These are phyloP conservation scores for Hecatera dysodea DNA, from an alignment of 2,888 invertebrate genomes.

Conservation along the genomic window DNA sequence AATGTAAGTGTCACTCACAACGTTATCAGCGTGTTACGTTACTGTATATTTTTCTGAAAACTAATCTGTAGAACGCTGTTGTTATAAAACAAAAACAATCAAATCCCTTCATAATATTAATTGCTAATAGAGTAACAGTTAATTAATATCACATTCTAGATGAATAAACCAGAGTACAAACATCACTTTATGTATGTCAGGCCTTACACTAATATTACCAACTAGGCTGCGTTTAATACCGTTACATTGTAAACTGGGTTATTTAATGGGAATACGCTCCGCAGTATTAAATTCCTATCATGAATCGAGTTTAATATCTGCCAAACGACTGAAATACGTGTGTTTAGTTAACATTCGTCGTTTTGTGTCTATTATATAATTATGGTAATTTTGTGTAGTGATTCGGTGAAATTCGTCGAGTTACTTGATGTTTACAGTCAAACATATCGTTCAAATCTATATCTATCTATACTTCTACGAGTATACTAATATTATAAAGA, in stretches of 20 bases:
- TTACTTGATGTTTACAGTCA: neutral
- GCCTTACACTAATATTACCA: slow-evolving; percentile 14
- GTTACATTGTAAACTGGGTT: slow-evolving; percentile 24
- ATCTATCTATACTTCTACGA: no score
- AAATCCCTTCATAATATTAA: neutral
- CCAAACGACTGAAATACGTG: slow-evolving; percentile 31
- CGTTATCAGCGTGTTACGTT: no score
- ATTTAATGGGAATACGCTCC: slow-evolving; percentile 34
- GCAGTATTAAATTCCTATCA: slow-evolving; percentile 50
- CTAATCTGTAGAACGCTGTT: no score
- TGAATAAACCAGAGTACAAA: neutral
- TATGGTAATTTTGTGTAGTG: neutral
- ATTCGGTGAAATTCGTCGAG: neutral
- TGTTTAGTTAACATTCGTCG: slow-evolving; percentile 16
- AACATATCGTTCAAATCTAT: no score
- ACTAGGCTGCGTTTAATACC: slow-evolving; percentile 12
- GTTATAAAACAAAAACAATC: no score
- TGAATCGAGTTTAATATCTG: slow-evolving; percentile 43
- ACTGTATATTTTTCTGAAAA: no score
- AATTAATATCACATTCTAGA: neutral
- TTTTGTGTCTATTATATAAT: neutral
- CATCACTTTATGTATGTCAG: slow-evolving; percentile 13
- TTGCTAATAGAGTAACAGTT: neutral
- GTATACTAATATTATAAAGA: no score
- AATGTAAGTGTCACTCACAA: no score